Conservation (phyloP, 2,797 vertebrate species). For the Nyctibius grandis region DNA sequence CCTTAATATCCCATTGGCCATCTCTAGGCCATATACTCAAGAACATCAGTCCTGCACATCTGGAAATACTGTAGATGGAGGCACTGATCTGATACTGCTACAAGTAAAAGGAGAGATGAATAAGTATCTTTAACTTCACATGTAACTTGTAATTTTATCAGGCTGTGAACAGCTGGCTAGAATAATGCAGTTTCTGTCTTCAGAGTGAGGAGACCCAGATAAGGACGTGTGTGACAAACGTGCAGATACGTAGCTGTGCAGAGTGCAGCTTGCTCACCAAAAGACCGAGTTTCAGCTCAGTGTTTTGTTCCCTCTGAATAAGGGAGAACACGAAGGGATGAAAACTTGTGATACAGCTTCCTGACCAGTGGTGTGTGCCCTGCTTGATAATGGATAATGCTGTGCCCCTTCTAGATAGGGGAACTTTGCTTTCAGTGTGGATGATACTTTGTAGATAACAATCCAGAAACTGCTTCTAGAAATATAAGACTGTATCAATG, state of each 20-base stretch:
- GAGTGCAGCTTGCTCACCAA: neutral
- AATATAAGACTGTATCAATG: neutral
- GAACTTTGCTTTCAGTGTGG: neutral
- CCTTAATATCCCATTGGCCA: neutral
- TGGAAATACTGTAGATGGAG: neutral
- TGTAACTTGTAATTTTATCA: neutral
- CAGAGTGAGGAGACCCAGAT: neutral
- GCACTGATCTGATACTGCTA: neutral
- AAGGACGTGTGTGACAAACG: rapidly evolving
- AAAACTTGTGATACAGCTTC: neutral
- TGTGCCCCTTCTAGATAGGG: neutral
- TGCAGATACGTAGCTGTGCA: neutral
- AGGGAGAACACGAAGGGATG: neutral
- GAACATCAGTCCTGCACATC: neutral
- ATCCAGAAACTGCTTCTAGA: neutral
- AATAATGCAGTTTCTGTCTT: neutral
- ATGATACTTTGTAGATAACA: neutral
- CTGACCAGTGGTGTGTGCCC: neutral
- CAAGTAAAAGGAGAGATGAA: neutral
- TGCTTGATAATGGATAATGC: neutral
- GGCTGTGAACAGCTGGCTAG: neutral
- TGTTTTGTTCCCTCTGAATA: neutral
- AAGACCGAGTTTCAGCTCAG: neutral
- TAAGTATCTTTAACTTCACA: neutral
- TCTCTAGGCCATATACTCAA: neutral